phyloP scores from a whole-genome alignment of 2,797 vertebrate genomes.

The Ammospiza maritima region DNA sequence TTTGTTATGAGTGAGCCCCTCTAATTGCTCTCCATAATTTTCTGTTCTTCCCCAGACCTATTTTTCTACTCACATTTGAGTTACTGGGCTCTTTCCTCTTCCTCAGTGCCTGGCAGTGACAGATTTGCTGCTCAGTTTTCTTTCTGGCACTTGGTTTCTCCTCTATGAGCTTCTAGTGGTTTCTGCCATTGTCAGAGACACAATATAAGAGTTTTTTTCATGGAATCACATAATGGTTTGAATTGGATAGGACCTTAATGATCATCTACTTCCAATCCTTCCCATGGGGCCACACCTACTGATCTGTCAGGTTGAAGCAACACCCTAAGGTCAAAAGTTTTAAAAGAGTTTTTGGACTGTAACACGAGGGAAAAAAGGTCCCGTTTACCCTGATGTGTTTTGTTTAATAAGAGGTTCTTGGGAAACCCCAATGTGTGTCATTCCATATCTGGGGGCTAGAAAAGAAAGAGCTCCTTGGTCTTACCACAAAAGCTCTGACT shows the following conservation, averaged over 20 bases:
- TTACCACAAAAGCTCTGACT: neutral
- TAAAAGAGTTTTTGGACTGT: neutral
- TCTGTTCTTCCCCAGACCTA: neutral
- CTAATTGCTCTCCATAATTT: neutral
- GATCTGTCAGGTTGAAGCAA: neutral
- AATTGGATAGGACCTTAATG: neutral
- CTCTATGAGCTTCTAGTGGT: neutral
- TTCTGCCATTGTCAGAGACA: neutral
- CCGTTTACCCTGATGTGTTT: neutral
- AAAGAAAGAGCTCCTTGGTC: neutral
- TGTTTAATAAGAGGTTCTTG: neutral
- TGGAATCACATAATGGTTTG: neutral
- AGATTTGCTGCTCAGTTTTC: fast-evolving
- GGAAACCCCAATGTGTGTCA: fast-evolving
- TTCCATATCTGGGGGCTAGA: neutral
- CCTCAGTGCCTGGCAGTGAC: fast-evolving
- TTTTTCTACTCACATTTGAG: neutral
- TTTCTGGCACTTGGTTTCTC: neutral
- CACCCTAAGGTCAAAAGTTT: neutral
- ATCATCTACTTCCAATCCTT: neutral
- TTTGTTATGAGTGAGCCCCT: neutral
- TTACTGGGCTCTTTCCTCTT: neutral
- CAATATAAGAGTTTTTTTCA: neutral
- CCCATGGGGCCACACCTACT: neutral
- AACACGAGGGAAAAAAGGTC: neutral